phyloP scores from a whole-genome alignment of 2,888 invertebrate species.

The Oscheius sp. region DNA sequence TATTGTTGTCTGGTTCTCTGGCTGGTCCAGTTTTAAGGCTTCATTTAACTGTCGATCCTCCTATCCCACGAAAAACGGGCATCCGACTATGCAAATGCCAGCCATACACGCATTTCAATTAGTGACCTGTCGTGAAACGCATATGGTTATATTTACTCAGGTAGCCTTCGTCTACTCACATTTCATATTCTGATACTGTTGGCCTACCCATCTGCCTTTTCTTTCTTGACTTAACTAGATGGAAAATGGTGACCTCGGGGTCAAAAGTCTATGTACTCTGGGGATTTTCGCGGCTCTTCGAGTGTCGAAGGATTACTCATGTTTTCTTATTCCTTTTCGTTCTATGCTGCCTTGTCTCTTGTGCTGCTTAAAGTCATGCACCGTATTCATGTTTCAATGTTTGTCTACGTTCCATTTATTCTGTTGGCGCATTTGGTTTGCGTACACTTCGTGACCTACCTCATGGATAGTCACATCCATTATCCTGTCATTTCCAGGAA shows the following conservation, averaged over 20 bases:
- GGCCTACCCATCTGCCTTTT: conserved; percentile 6
- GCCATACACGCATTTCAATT: conserved; percentile 22
- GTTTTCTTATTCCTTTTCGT: background rate
- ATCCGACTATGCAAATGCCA: conserved; percentile 9
- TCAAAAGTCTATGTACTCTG: conserved; percentile 10
- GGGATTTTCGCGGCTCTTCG: conserved; percentile 26
- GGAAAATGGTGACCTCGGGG: conserved; percentile 9
- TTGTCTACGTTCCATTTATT: conserved; percentile 26
- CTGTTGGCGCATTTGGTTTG: conserved; percentile 14
- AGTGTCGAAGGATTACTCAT: conserved; percentile 8
- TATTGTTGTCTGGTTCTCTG: conserved; percentile 16
- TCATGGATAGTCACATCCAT: background rate
- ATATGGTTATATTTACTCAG: conserved; percentile 31
- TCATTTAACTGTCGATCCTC: background rate
- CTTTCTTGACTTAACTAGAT: background rate
- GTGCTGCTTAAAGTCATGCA: background rate
- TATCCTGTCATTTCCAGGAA: conserved; percentile 33
- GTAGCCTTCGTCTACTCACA: conserved; percentile 25
- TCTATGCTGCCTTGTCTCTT: background rate
- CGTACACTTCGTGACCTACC: conserved; percentile 11
- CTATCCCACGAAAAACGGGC: background rate
- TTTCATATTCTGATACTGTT: conserved; percentile 17
- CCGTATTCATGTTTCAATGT: conserved; percentile 14
- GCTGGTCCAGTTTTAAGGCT: background rate
- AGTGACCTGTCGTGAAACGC: conserved; percentile 24